Evolutionary conservation across 2,888 invertebrate genomes (phyloP).

Genomic region (Oasisia sp.): DNA sequence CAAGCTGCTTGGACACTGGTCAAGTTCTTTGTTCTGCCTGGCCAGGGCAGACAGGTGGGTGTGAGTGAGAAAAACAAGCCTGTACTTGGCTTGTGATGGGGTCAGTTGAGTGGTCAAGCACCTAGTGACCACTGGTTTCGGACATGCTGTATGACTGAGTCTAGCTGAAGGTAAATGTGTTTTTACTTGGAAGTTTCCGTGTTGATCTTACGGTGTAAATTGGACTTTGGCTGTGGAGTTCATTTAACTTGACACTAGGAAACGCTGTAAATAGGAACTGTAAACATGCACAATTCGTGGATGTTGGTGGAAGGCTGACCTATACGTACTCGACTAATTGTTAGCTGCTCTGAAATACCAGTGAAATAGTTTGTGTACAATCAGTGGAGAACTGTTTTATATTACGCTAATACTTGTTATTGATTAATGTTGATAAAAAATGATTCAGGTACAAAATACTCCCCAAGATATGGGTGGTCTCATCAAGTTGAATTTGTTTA

Average conservation of each 20-base stretch:
- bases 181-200: not conserved
- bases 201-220: not conserved
- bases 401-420: no score
- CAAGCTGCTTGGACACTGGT: not conserved
- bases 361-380: no score
- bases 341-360: not conserved
- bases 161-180: not conserved
- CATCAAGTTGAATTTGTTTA: no score
- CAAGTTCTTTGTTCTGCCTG: constrained; percentile 8
- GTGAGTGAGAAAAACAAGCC: constrained; percentile 13
- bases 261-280: not conserved
- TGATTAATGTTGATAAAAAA: no score
- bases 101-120: not conserved
- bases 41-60: not conserved
- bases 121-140: not conserved
- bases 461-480: no score
- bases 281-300: not conserved
- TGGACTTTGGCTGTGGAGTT: not conserved
- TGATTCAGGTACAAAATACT: no score
- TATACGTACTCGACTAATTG: not conserved
- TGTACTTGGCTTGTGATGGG: not conserved
- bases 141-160: not conserved
- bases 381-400: no score
- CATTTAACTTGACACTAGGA: not conserved
- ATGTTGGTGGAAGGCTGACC: not conserved